phyloP scores from a whole-genome alignment of 2,113 vertebrate genomes.

The Spilogale gracilis region DNA sequence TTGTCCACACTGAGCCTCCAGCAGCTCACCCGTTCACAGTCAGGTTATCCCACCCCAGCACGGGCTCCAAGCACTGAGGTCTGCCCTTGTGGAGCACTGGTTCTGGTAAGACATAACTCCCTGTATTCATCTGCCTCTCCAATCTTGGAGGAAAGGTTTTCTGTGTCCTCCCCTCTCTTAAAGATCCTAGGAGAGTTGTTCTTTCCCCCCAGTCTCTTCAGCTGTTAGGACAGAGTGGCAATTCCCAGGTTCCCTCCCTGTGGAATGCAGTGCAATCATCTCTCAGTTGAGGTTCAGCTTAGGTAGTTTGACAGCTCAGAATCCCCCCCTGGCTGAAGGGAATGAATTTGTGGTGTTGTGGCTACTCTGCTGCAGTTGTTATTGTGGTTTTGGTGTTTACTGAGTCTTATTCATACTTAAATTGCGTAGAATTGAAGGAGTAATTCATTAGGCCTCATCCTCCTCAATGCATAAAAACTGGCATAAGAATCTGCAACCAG shows the following conservation, averaged over 20 bases:
- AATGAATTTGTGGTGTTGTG: background rate
- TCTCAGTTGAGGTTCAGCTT: background rate
- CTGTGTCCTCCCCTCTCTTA: background rate
- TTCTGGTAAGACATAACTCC: background rate
- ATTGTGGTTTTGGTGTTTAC: background rate
- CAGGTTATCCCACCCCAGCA: background rate
- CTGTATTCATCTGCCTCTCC: background rate
- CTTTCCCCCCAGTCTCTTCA: background rate
- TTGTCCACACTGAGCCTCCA: background rate
- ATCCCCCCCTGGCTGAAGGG: background rate
- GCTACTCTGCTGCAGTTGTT: background rate
- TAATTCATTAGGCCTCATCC: background rate
- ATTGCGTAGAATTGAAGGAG: background rate
- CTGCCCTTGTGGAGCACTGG: background rate
- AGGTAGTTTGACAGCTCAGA: background rate
- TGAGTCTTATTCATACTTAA: background rate
- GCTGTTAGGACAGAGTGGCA: background rate
- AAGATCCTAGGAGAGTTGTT: background rate
- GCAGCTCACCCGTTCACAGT: background rate
- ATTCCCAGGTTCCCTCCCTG: background rate
- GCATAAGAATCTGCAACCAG: slow-evolving; percentile 19
- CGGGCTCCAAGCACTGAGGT: background rate
- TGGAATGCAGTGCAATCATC: background rate
- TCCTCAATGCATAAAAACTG: background rate
- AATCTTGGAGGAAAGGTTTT: background rate